Percentiles rank a stretch among this genome's conserved stretches.
Evolutionary conservation across 53 echinoderm and acorn worm species (phyloP).

Genomic region (Glandiceps talaboti): DNA sequence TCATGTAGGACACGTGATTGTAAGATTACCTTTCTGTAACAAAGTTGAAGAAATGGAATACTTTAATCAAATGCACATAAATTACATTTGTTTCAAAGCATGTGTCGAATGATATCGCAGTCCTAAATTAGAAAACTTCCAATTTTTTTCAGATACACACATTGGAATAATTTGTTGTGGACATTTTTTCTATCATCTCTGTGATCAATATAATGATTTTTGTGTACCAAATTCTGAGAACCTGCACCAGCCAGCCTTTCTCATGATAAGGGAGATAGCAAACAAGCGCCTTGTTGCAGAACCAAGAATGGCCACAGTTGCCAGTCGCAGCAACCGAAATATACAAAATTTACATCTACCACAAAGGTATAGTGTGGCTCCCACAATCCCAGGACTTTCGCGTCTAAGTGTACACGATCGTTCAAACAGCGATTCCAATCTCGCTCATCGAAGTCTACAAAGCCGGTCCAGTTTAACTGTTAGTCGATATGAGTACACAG

Average conservation of each 20-base stretch:
- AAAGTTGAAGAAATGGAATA: too few species aligned
- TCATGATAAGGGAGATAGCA: not conserved
- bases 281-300: not conserved
- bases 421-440: slow-evolving; percentile 82
- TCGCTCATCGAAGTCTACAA: slow-evolving; percentile 77
- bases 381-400: slow-evolving; percentile 57
- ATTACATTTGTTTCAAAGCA: too few species aligned
- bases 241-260: not conserved
- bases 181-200: too few species aligned
- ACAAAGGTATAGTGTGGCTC: slow-evolving; percentile 1
- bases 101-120: too few species aligned
- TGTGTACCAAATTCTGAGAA: not conserved
- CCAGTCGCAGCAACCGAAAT: not conserved
- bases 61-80: too few species aligned
- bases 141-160: too few species aligned
- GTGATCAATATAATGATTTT: not conserved
- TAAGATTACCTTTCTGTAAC: too few species aligned
- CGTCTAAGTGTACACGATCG: slow-evolving; percentile 84
- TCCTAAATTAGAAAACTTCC: too few species aligned
- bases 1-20: too few species aligned
- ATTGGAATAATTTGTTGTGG: too few species aligned
- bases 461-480: slow-evolving; percentile 60
- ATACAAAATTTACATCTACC: not conserved
- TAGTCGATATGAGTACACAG: slow-evolving; percentile 60
- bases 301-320: not conserved